Evolutionary conservation across 2,797 vertebrate species (phyloP).

Genomic region (Hydrophis major): DNA sequence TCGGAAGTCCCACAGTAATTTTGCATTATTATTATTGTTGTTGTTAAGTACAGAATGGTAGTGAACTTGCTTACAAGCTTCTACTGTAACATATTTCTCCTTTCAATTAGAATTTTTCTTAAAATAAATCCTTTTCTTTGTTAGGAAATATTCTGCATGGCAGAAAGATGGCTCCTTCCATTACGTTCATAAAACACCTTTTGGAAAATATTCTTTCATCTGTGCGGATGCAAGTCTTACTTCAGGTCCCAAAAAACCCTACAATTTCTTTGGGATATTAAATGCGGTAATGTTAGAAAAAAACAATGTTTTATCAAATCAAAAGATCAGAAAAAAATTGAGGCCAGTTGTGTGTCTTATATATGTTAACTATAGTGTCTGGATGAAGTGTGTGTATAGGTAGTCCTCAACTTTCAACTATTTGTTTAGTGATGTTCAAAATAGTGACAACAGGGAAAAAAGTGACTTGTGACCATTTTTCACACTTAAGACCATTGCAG

Average conservation of each 20-base stretch:
- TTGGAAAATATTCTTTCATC: constrained; percentile 97
- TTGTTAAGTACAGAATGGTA: background rate
- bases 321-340: background rate
- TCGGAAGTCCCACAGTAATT: too few species aligned
- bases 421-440: background rate
- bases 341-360: background rate
- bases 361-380: background rate
- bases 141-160: constrained; percentile 91
- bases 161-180: constrained; percentile 90
- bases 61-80: background rate
- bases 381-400: background rate
- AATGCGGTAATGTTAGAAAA: constrained; percentile 78
- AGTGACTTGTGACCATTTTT: background rate
- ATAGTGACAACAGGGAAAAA: background rate
- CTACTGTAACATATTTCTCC: constrained; percentile 8
- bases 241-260: constrained; percentile 93
- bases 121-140: constrained; percentile 49
- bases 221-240: constrained; percentile 89
- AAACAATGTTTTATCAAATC: constrained; percentile 32
- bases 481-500: background rate
- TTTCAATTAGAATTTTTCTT: constrained; percentile 34
- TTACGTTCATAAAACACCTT: constrained; percentile 86
- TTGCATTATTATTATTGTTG: background rate
- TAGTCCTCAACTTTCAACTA: background rate
- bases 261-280: constrained; percentile 96